These are phyloP conservation scores for Parazoanthus swiftii DNA, from an alignment of 92 coral and sea anemone genomes.

Conservation along the genomic window DNA sequence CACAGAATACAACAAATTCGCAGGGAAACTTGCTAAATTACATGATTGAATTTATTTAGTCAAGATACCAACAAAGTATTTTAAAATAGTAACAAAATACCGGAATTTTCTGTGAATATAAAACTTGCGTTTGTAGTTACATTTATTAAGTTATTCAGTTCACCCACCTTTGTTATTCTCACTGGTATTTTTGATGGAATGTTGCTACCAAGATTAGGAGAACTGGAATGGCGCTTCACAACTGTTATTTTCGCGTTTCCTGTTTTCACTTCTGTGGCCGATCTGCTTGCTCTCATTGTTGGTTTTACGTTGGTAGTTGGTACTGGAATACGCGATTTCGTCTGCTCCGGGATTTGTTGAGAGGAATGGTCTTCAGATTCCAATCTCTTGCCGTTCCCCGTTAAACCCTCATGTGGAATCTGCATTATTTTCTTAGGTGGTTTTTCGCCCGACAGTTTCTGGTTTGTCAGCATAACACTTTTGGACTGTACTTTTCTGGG, in stretches of 20 bases:
- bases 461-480: background rate
- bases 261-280: no score
- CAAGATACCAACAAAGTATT: no score
- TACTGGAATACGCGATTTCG: slow-evolving; percentile 10
- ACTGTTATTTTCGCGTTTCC: background rate
- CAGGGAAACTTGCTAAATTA: no score
- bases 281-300: no score
- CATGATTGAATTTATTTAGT: no score
- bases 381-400: no score
- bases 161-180: background rate
- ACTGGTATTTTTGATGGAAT: slow-evolving; percentile 17
- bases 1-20: no score
- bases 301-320: background rate
- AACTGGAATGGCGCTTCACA: slow-evolving; percentile 7
- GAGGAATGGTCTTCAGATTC: background rate
- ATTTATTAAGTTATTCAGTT: no score
- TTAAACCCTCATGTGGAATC: background rate
- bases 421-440: background rate
- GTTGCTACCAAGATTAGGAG: background rate
- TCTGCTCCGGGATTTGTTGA: no score
- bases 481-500: background rate
- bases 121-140: no score
- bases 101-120: no score
- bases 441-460: background rate
- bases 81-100: no score